phyloP scores from a whole-genome alignment of 2,797 vertebrate species.

The Liparis tanakae region DNA sequence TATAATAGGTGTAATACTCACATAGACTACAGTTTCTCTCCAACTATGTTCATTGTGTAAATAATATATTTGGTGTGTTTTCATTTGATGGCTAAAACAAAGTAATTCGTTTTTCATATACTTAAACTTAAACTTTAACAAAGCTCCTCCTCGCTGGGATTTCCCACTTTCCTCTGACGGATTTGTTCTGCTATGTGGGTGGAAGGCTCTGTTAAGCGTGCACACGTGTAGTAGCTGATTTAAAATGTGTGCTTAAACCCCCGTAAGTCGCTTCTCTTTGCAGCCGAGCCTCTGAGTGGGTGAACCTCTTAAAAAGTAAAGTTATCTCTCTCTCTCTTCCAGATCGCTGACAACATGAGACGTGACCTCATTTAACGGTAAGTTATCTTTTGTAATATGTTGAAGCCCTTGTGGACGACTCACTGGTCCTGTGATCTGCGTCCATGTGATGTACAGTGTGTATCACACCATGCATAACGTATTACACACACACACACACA shows the following conservation, averaged over 20 bases:
- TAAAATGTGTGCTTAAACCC: slow-evolving; percentile 26
- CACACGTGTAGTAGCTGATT: slow-evolving; percentile 41
- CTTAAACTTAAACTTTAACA: background rate
- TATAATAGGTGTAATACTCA: no score
- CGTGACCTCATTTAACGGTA: slow-evolving; percentile 2
- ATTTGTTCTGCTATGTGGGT: slow-evolving; percentile 27
- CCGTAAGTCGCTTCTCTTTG: background rate
- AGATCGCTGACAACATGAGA: slow-evolving; percentile 29
- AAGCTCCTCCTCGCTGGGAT: slow-evolving; percentile 7
- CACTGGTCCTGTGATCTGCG: slow-evolving; percentile 36
- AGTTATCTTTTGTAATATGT: background rate
- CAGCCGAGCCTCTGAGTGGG: slow-evolving; percentile 19
- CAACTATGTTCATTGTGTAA: background rate
- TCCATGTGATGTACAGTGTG: slow-evolving; percentile 44
- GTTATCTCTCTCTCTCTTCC: background rate
- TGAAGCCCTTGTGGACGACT: background rate
- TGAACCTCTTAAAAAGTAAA: slow-evolving; percentile 7
- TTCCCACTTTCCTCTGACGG: slow-evolving; percentile 15
- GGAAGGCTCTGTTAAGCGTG: slow-evolving; percentile 32
- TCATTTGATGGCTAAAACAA: no score
- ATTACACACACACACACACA: background rate
- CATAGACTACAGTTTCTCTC: no score
- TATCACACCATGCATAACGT: slow-evolving; percentile 26
- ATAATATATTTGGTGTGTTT: no score
- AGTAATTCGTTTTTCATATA: no score